A percentile compares a stretch with the other conserved stretches of the same genome.
Evolutionary conservation across 2,797 vertebrate genomes (phyloP).

Genomic region (Toxotes lorentzi): DNA sequence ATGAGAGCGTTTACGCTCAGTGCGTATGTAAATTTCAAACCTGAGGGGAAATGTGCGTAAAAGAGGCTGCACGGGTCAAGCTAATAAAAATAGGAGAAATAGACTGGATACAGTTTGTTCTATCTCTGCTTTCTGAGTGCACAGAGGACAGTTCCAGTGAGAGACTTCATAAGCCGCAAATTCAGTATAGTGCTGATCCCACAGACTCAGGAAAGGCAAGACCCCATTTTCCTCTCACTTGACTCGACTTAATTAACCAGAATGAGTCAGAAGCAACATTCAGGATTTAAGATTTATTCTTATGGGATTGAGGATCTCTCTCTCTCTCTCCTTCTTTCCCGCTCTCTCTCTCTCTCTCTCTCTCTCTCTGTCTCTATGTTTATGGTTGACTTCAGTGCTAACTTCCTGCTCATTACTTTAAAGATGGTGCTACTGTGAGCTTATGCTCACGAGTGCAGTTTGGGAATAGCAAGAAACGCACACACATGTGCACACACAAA

Average conservation of each 20-base stretch:
- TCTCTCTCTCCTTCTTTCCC: conserved; percentile 27
- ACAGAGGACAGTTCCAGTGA: conserved; percentile 67
- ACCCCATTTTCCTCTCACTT: conserved; percentile 80
- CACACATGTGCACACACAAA: conserved; percentile 32
- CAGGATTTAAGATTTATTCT: conserved; percentile 81
- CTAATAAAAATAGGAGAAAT: conserved; percentile 53
- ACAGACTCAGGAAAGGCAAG: conserved; percentile 65
- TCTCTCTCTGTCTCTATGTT: conserved; percentile 53
- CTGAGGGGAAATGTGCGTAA: conserved; percentile 31
- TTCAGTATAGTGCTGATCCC: conserved; percentile 73
- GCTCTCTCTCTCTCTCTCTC: conserved; percentile 21
- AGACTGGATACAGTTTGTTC: conserved; percentile 63
- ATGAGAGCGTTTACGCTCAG: conserved; percentile 31
- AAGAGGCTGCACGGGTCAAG: conserved; percentile 41
- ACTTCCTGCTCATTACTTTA: conserved; percentile 83
- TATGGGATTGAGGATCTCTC: conserved; percentile 76
- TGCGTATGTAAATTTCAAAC: conserved; percentile 54
- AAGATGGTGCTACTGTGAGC: conserved; percentile 74
- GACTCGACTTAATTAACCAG: conserved; percentile 83
- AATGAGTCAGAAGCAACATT: conserved; percentile 81
- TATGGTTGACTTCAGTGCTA: conserved; percentile 75
- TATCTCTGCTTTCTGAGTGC: conserved; percentile 54
- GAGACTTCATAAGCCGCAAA: conserved; percentile 67
- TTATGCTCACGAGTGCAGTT: conserved; percentile 72
- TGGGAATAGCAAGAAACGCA: conserved; percentile 61